These are phyloP conservation scores for Sarcophaga peregrina DNA, from an alignment of 1,140 invertebrate genomes.

Conservation along the genomic window DNA sequence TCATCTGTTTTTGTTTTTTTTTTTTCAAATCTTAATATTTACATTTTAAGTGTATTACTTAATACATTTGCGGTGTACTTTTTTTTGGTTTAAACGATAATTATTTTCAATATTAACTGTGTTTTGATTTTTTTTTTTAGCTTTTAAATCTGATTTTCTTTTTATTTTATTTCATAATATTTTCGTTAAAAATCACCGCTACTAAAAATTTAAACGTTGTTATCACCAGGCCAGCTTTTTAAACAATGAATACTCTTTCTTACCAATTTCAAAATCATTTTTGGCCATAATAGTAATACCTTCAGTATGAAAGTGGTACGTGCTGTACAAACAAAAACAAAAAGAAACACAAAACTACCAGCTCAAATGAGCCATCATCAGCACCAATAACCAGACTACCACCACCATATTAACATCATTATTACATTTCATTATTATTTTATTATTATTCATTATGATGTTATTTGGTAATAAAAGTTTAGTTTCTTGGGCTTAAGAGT, in stretches of 20 bases:
- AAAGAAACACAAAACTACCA: too few species aligned
- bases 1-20: too few species aligned
- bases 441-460: background rate
- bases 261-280: constrained; percentile 18
- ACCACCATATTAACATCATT: constrained; percentile 10
- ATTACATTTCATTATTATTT: background rate
- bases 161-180: background rate
- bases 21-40: too few species aligned
- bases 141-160: too few species aligned
- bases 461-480: constrained; percentile 9
- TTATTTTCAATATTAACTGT: too few species aligned
- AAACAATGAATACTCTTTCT: background rate
- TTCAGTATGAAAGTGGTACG: background rate
- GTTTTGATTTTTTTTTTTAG: too few species aligned
- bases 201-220: background rate
- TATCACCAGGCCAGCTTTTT: background rate
- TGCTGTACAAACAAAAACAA: background rate
- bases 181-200: background rate
- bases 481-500: background rate
- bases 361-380: background rate
- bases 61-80: background rate
- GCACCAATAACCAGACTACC: background rate
- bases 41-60: background rate
- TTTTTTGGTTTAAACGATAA: background rate
- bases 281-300: background rate